These are phyloP conservation scores for Xanthostigma xanthostigma DNA, from an alignment of 2,888 invertebrate genomes.

Conservation along the genomic window DNA sequence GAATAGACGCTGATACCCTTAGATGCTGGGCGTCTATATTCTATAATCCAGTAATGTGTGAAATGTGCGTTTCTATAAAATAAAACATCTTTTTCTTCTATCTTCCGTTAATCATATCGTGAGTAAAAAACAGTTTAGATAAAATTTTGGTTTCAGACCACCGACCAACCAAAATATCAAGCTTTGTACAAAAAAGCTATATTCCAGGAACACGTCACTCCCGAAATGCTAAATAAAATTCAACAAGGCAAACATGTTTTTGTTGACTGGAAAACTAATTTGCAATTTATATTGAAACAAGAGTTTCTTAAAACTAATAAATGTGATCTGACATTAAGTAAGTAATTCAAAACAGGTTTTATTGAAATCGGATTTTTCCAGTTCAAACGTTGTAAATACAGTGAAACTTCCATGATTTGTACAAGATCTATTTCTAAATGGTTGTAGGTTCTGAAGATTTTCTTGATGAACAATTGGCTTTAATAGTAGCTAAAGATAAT, in stretches of 20 bases:
- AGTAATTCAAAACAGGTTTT: constrained; percentile 1
- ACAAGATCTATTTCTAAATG: too few species aligned
- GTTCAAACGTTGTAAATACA: too few species aligned
- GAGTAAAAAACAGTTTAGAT: background rate
- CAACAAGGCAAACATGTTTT: constrained; percentile 53
- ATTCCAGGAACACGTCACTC: constrained; percentile 30
- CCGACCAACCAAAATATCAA: constrained; percentile 43
- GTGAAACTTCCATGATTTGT: too few species aligned
- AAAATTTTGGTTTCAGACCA: constrained; percentile 26
- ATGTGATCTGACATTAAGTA: constrained; percentile 64
- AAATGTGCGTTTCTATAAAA: too few species aligned
- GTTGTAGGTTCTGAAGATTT: constrained; percentile 55
- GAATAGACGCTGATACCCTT: too few species aligned
- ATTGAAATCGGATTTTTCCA: too few species aligned
- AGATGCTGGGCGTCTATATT: too few species aligned
- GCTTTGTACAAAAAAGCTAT: constrained; percentile 41
- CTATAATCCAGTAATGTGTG: too few species aligned
- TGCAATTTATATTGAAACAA: constrained; percentile 55
- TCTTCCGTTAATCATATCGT: too few species aligned
- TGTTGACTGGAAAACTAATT: constrained; percentile 68
- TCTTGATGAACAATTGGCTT: constrained; percentile 61
- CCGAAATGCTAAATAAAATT: constrained; percentile 39
- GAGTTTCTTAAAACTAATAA: constrained; percentile 47
- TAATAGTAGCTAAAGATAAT: constrained; percentile 58
- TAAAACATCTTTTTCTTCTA: too few species aligned